A percentile compares a stretch with the other conserved stretches of the same genome.
Evolutionary conservation across 1,140 invertebrate species (phyloP).

Genomic region (Pantala flavescens): DNA sequence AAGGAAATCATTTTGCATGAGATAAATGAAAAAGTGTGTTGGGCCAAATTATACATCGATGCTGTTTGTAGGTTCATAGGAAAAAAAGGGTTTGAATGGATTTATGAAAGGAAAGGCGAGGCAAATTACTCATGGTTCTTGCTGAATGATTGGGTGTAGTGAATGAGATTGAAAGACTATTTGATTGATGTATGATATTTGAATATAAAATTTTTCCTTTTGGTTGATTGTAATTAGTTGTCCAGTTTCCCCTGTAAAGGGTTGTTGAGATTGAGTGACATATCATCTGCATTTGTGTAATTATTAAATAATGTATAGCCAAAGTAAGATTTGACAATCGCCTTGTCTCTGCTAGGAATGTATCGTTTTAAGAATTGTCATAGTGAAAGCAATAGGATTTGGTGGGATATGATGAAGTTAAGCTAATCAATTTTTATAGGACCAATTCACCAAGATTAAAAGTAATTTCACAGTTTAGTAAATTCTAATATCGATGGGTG

Average conservation of each 20-base stretch:
- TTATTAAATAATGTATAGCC: not conserved
- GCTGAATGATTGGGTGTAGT: too few relatives aligned
- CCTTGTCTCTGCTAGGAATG: too few relatives aligned
- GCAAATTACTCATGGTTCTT: too few relatives aligned
- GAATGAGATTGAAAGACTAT: too few relatives aligned
- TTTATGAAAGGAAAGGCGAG: too few relatives aligned
- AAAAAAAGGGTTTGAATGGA: too few relatives aligned
- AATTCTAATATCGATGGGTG: not conserved
- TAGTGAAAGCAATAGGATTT: not conserved
- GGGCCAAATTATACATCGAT: too few relatives aligned
- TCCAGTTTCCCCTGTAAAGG: not conserved
- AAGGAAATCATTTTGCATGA: too few relatives aligned
- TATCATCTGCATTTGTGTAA: not conserved
- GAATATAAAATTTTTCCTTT: too few relatives aligned
- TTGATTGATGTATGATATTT: too few relatives aligned
- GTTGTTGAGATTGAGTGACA: not conserved
- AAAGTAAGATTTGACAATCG: not conserved
- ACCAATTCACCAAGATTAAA: not conserved
- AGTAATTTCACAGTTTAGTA: constrained; percentile 1
- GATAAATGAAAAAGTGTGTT: too few relatives aligned
- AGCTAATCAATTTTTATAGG: not conserved
- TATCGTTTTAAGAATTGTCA: not conserved
- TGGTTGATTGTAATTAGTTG: not conserved
- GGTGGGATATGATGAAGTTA: not conserved
- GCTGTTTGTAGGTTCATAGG: too few relatives aligned